A percentile compares a stretch with the other conserved stretches of the same genome.
Conservation (phyloP, 2,797 vertebrate species). For the Gymnoscopelus braueri region DNA sequence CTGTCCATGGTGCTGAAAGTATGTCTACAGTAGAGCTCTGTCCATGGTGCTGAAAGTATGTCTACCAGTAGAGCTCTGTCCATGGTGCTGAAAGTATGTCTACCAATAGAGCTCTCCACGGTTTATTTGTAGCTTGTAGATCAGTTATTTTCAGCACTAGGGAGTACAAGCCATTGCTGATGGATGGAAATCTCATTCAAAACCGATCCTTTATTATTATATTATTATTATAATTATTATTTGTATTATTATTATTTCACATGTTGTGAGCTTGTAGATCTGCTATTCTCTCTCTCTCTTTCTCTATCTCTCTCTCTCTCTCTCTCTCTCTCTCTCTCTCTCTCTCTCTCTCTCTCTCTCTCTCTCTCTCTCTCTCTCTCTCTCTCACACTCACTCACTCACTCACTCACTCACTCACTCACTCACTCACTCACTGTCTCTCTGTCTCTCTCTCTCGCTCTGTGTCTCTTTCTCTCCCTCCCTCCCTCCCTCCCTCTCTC, state of each 20-base stretch:
- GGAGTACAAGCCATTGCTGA: too few relatives aligned
- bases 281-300: background rate
- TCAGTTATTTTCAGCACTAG: too few relatives aligned
- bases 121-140: constrained; percentile 8
- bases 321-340: background rate
- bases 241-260: too few relatives aligned
- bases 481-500: constrained; percentile 2
- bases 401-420: background rate
- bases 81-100: too few relatives aligned
- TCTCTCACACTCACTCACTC: constrained; percentile 2
- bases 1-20: too few relatives aligned
- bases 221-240: too few relatives aligned
- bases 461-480: background rate
- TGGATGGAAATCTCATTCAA: too few relatives aligned
- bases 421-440: constrained; percentile 1
- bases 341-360: background rate
- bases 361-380: constrained; percentile 10
- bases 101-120: constrained; percentile 40
- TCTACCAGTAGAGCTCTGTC: too few relatives aligned
- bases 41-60: too few relatives aligned
- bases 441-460: background rate
- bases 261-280: too few relatives aligned
- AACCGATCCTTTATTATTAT: too few relatives aligned
- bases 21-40: too few relatives aligned
- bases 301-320: background rate